These are phyloP conservation scores for Litoditis marina DNA, from an alignment of 2,888 invertebrate genomes.

Conservation along the genomic window DNA sequence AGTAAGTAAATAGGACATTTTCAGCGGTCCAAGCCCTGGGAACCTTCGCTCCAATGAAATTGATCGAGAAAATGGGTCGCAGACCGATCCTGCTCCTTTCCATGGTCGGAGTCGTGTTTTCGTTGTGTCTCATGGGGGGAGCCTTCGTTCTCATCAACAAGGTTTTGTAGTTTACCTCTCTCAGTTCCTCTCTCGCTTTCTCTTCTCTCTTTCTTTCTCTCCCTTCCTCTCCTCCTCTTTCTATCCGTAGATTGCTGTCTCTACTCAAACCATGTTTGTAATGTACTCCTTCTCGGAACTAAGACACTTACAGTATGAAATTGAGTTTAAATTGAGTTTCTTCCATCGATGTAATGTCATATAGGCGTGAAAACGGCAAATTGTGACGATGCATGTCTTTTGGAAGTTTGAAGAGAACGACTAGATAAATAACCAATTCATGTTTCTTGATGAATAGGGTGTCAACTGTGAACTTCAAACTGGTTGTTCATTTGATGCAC, in stretches of 20 bases:
- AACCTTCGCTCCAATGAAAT: conserved; percentile 56
- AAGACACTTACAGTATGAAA: no score
- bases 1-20: background rate
- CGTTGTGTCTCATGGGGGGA: conserved; percentile 51
- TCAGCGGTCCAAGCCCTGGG: conserved; percentile 46
- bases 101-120: conserved; percentile 50
- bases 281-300: no score
- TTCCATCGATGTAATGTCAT: no score
- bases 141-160: conserved; percentile 50
- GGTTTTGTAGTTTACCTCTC: conserved; percentile 11
- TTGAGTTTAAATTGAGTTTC: background rate
- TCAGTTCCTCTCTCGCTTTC: background rate
- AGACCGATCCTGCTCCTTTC: conserved; percentile 48
- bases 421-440: no score
- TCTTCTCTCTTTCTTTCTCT: background rate
- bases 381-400: no score
- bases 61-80: conserved; percentile 52
- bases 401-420: no score
- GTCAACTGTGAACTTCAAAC: no score
- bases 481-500: no score
- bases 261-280: no score
- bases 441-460: no score
- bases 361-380: no score
- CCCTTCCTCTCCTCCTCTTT: background rate
- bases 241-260: background rate